Evolutionary conservation across 2,888 invertebrate species (phyloP), one percentile per base, ranked within the genome.

Genomic region (Creontiades dilutus): DNA sequence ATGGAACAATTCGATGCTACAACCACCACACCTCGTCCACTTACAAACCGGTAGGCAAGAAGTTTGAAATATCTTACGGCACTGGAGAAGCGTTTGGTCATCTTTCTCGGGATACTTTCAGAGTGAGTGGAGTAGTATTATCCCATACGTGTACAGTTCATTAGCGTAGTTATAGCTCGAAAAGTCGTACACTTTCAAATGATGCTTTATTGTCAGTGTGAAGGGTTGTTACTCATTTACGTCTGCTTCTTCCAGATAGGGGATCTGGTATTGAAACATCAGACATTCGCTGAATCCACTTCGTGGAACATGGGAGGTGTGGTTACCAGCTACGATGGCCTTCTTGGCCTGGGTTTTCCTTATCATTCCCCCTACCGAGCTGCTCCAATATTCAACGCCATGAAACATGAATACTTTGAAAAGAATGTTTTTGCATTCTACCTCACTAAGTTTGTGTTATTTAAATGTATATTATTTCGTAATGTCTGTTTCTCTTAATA

Each of bases 251-350:
- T 37, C 46, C 80, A 80, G 80, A 14, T 80, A 11, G 80, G n/a
- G n/a, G 80, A 80, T 46, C 80, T 80, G 1, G 12, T 46, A 16
- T 80, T 80, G 80, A 16, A 80, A n/a, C 46, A 46, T 46, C 80
- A 80, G 80, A 47, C 37, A 37, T 80, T 80, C 19, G 80, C 80
- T 13, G 80, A 80, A 48, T 37, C 80, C 80, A 80, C 80, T 9
- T n/a, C 46, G 3, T 80, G 80, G 80, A 13, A 37, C 80, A 80
- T 19, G 19, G 46, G 46, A 37, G 80, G 46, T 46, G 16, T 16
- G 19, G 23, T n/a, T 4, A 80, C 46, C 37, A 5, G 3, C 4
- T 80, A 37, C 14, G 80, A 80, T 46, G 80, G 80, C n/a, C 3
- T 80, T 13, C 23, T 80, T 7, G 80, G 80, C 2, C 80, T 80